Base-by-base conservation (phyloP, 1,140 invertebrate genomes). In the Tribolium castaneum region DNA sequence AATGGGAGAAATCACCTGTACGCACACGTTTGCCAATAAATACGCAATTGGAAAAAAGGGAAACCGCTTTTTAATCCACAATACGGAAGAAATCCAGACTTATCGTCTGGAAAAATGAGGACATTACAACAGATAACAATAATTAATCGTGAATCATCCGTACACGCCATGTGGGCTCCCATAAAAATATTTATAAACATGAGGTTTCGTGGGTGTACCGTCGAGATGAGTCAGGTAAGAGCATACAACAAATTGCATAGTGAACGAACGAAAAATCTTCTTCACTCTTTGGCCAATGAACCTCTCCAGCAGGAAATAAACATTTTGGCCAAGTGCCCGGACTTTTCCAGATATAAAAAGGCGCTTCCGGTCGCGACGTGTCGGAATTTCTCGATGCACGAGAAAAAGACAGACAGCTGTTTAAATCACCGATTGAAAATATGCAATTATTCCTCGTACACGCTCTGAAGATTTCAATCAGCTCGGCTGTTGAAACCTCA, bases 131-230 rank as follows among this genome's bases (percentile, higher is more conserved):
- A 30, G 56, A 30, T 30, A 30, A 30, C 2, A 39, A 62, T 62
- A 62, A 66, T 66, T 66, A 66, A 66, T 35, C 25, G 30, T 66
- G 59, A 66, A 35, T 66, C 59, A 66, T 66, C 13, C 59, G 45
- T 66, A 35, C 25, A 66, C 30, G 12, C 30, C 25, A 66, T 35
- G 59, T 66, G 59, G 59, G 59, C 45, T 66, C 34, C 25, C 2
- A 45, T 66, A 66, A 66, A 66, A 66, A 66, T 66, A 66, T 66
- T 66, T 66, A 66, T 35, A 66, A 66, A 66, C 59, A 66, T 35
- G 59, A 66, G 10, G 12, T 35, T 66, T 66, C 30, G 59, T 66
- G 59, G 59, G 59, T 66, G 59, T 22, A 62, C 13, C 22, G 30
- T 39, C 10, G 12, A 66, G 59, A 66, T 66, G 59, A 66, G 25